Percentiles rank a stretch among this genome's conserved stretches.
phyloP scores from a whole-genome alignment of 2,797 vertebrate genomes.

The Labeo calbasu region DNA sequence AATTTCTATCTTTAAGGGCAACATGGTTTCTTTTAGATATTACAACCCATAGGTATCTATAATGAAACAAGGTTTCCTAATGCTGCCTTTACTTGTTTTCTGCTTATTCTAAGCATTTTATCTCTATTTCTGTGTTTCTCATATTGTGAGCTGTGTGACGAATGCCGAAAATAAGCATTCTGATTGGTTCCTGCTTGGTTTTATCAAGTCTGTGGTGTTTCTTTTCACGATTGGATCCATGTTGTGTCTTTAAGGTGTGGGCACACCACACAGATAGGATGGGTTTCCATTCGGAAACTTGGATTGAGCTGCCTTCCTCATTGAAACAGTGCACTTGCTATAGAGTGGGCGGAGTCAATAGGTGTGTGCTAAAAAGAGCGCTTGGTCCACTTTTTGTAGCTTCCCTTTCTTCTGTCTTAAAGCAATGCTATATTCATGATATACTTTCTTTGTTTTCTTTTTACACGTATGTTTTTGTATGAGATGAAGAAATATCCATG shows the following conservation, averaged over 20 bases:
- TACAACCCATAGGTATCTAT: background rate
- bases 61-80: background rate
- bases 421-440: conserved; percentile 66
- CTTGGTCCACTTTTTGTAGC: conserved; percentile 49
- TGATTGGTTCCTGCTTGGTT: conserved; percentile 80
- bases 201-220: conserved; percentile 71
- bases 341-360: conserved; percentile 60
- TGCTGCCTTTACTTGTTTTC: conserved; percentile 9
- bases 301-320: conserved; percentile 49
- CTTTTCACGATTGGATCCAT: conserved; percentile 63
- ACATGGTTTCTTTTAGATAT: conserved; percentile 6
- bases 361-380: conserved; percentile 63
- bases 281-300: conserved; percentile 59
- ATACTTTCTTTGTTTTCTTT: conserved; percentile 63
- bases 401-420: conserved; percentile 47
- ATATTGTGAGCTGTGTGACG: conserved; percentile 78
- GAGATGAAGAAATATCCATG: conserved; percentile 60
- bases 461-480: conserved; percentile 67
- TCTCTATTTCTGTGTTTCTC: conserved; percentile 56
- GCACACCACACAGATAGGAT: conserved; percentile 58
- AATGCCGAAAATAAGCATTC: conserved; percentile 72
- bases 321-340: conserved; percentile 62
- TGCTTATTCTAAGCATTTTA: conserved; percentile 52
- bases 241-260: conserved; percentile 59
- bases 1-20: conserved; percentile 3